Evolutionary conservation across 64 coral and sea anemone species (phyloP), one percentile per base, ranked within the genome.

Genomic region (Montipora capricornis): DNA sequence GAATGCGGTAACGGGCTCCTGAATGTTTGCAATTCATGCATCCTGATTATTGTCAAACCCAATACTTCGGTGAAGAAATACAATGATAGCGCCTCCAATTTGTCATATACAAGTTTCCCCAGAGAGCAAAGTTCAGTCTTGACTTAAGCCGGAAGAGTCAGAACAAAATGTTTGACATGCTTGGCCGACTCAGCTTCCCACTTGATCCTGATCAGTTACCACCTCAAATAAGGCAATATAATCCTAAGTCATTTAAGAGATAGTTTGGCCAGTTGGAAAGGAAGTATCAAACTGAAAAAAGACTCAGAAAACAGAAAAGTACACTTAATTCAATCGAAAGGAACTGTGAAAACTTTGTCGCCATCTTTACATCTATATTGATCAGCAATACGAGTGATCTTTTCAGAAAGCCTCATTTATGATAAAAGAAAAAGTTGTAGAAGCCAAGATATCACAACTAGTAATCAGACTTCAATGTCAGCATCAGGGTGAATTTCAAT

Each of bases 121-220:
- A 15, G 47, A 51, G 47, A 78, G 76, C 76, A 78, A 78, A 78
- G 44, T 79, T 49, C 76, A 49, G 47, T 47, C 19, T 51, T 79
- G 37, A 37, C n/a, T 19, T 9, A 17, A 51, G 47, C 49, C 47
- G 20, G 45, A 9, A 9, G 8, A 17, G 62, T 14, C 62, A 67
- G 16, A 47, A 52, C 48, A 37, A 15, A 52, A 71, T 9, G 17
- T 52, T 47, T 3, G 16, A 51, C 14, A 79, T 79, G 77, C 46
- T 16, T 79, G 17, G 77, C 9, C 15, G 78, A 10, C 2, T 58
- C 3, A 59, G 1, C 11, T 4, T 11, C 5, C 15, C n/a, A 80
- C 52, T 80, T 26, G 51, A 80, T 5, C 78, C 58, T 8, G 4
- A 80, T 3, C 10, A 10, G 52, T 55, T 55, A 37, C 37, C 52